These are phyloP conservation scores for Scarus forsteni DNA, from an alignment of 2,797 vertebrate genomes.

Conservation along the genomic window DNA sequence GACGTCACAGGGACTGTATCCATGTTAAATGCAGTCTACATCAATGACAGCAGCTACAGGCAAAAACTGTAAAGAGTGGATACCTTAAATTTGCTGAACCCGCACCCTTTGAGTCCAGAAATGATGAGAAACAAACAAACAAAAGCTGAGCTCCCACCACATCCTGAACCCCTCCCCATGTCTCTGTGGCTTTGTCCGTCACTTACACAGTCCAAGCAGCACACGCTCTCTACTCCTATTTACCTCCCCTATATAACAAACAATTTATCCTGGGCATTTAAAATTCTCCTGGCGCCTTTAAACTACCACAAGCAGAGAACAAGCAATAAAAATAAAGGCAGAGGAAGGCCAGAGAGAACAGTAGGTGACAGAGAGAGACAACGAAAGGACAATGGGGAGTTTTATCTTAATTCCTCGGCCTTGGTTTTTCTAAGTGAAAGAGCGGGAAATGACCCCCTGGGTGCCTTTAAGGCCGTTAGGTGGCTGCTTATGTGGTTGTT, in stretches of 20 bases:
- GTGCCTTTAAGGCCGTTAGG: slow-evolving; percentile 90
- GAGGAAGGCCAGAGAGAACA: slow-evolving; percentile 24
- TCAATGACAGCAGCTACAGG: too few species aligned
- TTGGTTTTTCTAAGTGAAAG: slow-evolving; percentile 85
- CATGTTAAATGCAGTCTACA: too few species aligned
- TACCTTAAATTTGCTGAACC: too few species aligned
- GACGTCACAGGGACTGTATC: too few species aligned
- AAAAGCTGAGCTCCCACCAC: too few species aligned
- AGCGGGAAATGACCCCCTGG: slow-evolving; percentile 90
- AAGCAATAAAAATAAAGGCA: slow-evolving; percentile 30
- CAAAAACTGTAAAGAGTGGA: too few species aligned
- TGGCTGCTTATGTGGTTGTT: slow-evolving; percentile 82
- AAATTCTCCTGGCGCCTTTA: slow-evolving; percentile 89
- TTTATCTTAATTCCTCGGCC: slow-evolving; percentile 91
- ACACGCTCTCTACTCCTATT: slow-evolving; percentile 18
- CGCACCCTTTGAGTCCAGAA: too few species aligned
- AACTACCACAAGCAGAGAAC: slow-evolving; percentile 84
- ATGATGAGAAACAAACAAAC: too few species aligned
- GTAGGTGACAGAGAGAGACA: slow-evolving; percentile 21
- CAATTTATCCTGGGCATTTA: slow-evolving; percentile 93
- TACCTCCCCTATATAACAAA: slow-evolving; percentile 85
- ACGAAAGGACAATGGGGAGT: slow-evolving; percentile 33
- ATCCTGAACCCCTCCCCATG: too few species aligned
- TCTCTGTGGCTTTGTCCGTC: neutral
- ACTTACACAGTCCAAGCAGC: neutral